Base-by-base conservation (phyloP, 1,140 invertebrate species). In the Nephila pilipes region DNA sequence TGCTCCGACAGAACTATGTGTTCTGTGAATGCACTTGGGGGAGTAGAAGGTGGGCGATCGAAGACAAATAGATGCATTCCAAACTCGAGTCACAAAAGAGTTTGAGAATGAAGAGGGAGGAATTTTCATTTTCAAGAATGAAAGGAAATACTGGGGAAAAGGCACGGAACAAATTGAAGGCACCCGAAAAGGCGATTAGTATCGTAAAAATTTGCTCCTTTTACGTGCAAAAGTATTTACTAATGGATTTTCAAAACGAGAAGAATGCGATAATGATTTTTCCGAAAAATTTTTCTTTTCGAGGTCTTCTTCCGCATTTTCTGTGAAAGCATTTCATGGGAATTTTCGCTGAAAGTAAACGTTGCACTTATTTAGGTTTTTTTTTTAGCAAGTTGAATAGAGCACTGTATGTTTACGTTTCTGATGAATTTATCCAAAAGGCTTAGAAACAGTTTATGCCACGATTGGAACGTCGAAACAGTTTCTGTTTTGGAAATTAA, bases 51-150 rank as follows among this genome's bases (percentile, higher is more conserved):
- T 29, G 55, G 57, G 57, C 18, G 55, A 87, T 87, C 25, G 85
- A 87, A 87, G 85, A 87, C 85, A 87, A 87, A 87, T 87, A 87
- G 55, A 87, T 87, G 85, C 85, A 87, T 87, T 87, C 85, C 85
- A 36, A 20, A 87, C 25, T 54, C 55, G 85, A 87, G 32, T 87
- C 85, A 87, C 85, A 87, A 87, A 87, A 87, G 85, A 60, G 85
- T 60, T 87, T 60, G 85, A 60, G 58, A 87, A 87, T 29, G 81
- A 83, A 83, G 54, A 81, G 81, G 54, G 46, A 87, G 85, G 85
- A 87, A 87, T 87, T 87, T 87, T 87, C 85, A 87, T 87, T 87
- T 87, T 60, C 85, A 32, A 87, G 32, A 87, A 87, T 87, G 85
- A 87, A 87, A 60, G 85, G 85, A 87, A 83, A 57, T 54, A 55